Percentiles rank a stretch among this genome's conserved stretches.
phyloP scores from a whole-genome alignment of 2,888 invertebrate species.

The Sceliomorpha sp. region DNA sequence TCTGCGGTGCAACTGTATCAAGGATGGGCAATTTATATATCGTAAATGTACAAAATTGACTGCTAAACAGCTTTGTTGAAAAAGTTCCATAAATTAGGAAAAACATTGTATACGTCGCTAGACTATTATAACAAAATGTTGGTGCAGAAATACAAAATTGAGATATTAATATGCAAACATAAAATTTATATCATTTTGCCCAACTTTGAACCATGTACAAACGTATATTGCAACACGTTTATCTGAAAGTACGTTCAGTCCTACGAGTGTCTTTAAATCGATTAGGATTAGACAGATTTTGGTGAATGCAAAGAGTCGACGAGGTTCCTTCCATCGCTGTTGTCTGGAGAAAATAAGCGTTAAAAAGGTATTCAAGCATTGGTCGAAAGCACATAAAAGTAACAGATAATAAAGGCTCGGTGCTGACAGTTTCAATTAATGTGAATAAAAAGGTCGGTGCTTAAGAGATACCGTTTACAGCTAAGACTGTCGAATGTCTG shows the following conservation, averaged over 20 bases:
- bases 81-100: too few relatives aligned
- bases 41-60: too few relatives aligned
- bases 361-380: constrained; percentile 37
- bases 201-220: too few relatives aligned
- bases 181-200: not conserved
- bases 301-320: not conserved
- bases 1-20: constrained; percentile 86
- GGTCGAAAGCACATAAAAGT: constrained; percentile 26
- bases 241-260: too few relatives aligned
- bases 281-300: too few relatives aligned
- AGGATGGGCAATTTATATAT: not conserved
- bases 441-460: constrained; percentile 28
- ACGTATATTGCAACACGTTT: too few relatives aligned
- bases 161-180: too few relatives aligned
- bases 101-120: not conserved
- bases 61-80: too few relatives aligned
- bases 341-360: constrained; percentile 13
- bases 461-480: constrained; percentile 81
- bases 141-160: too few relatives aligned
- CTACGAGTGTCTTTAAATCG: too few relatives aligned
- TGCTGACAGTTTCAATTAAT: constrained; percentile 26
- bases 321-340: not conserved
- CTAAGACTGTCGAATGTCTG: constrained; percentile 80
- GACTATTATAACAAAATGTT: too few relatives aligned
- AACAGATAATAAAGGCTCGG: constrained; percentile 26